Base-by-base conservation (phyloP, 2,797 vertebrate species). In the Lerista edwardsae region DNA sequence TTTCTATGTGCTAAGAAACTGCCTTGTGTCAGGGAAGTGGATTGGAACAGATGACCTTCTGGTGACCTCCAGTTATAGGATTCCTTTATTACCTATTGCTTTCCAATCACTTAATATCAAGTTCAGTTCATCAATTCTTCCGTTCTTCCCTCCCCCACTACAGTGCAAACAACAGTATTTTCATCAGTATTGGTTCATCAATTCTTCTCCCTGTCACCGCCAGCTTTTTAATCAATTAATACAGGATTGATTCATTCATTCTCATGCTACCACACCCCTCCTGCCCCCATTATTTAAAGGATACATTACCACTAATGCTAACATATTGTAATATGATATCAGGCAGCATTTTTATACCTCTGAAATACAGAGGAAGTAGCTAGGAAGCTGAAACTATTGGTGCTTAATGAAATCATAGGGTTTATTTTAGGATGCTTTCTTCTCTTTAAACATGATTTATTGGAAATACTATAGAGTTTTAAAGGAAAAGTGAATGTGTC, bases 151-250 rank as follows among this genome's bases (percentile, higher is more conserved):
- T 25, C 59, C 59, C 36, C 23, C 55, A 36, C 36, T 75, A 69
- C 44, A 71, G 79, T 62, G 82, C 79, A 86, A 86, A 86, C 65
- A 82, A 76, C 73, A 76, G 55, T 86, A 64, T 77, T 86, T 86
- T 86, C 73, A 55, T 81, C 79, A 61, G 55, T 76, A 77, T 82
- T 65, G 82, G 80, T 82, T 39, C 74, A 86, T 86, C 79, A 86
- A 77, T 86, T 82, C 51, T 81, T 81, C 61, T 82, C 79, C 25
- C 74, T 86, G 79, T 76, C 84, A 86, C 65, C 19, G n/a, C 41
- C 59, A 81, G 73, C 73, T 71, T 77, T 86, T 81, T 77, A 82
- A 81, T 86, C 84, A 86, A 82, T 86, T 86, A 81, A 81, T 86
- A 81, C 64, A 51, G 79, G 64, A 86, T 81, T 82, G 79, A 77